Evolutionary conservation across 2,797 vertebrate genomes (phyloP), one percentile per base, ranked within the genome.

Genomic region (Hirundo rustica): DNA sequence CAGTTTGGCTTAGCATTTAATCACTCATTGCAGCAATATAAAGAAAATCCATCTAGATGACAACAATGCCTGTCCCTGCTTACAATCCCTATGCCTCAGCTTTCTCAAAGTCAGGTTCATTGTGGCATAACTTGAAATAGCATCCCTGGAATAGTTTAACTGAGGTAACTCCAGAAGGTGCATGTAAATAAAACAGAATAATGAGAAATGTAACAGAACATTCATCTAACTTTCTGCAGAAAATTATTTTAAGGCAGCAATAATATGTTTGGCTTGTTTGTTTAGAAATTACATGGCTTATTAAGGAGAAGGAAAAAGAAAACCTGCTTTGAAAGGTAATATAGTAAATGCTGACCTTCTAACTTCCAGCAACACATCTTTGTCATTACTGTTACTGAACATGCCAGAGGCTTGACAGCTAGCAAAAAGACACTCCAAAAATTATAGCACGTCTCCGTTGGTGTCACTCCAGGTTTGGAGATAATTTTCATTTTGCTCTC

Each of bases 371-470:
- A 66, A 74, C 18, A 54, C 11, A 58, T 34, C 65, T 76, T 75
- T 76, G 58, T 34, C 44, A 30, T 55, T 51, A 30, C 25, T 29
- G 36, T 40, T 65, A 34, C 44, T 85, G 53, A 82, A 71, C 36
- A 47, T 30, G 38, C 18, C 16, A 8, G 32, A 84, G 20, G 26
- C 36, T 58, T 91, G 64, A 67, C 44, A 94, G 29, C 20, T 58
- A 66, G 38, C 40, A 85, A 71, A 74, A 50, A 58, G 22, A 27
- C 22, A 26, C 18, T n/a, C 10, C 36, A 53, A 65, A 88, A 75
- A 36, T 21, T 16, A 60, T 1, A 76, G 16, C 26, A 30, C 0
- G 0, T 54, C 40, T 67, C n/a, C 6, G 3, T 20, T 72, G 60
- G 7, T 58, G 18, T 34, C 54, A 55, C 54, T 62, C 25, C 29